Conservation (phyloP, 30 jellyfish, hydroid and myxozoan genomes). For the Chironex yamaguchii region DNA sequence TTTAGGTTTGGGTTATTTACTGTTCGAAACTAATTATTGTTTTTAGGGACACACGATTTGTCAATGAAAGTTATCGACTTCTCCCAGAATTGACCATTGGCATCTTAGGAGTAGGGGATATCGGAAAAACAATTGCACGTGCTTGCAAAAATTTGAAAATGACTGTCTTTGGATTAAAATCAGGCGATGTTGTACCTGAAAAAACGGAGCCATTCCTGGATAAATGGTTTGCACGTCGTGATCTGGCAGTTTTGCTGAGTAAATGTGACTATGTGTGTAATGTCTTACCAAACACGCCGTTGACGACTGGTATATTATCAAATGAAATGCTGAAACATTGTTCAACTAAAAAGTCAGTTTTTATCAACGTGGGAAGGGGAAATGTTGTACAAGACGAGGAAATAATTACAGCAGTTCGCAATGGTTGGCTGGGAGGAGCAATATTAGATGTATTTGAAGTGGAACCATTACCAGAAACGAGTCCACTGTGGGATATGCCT, state of each 20-base stretch:
- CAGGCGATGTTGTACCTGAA: slow-evolving; percentile 11
- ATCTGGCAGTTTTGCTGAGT: slow-evolving; percentile 58
- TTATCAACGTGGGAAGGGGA: slow-evolving; percentile 88
- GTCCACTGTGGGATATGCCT: slow-evolving; percentile 68
- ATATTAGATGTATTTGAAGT: slow-evolving; percentile 82
- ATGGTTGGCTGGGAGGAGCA: slow-evolving; percentile 79
- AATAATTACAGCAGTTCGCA: slow-evolving; percentile 66
- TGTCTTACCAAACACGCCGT: slow-evolving; percentile 80
- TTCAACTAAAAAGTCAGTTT: slow-evolving; percentile 72
- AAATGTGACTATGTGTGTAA: slow-evolving; percentile 81
- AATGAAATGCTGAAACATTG: slow-evolving; percentile 75
- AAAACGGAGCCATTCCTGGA: slow-evolving; percentile 37
- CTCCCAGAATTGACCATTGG: slow-evolving; percentile 63
- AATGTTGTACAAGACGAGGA: slow-evolving; percentile 70
- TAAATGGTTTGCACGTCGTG: slow-evolving; percentile 24
- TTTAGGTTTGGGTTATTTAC: too few species aligned
- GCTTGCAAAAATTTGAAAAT: slow-evolving; percentile 75
- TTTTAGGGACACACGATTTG: too few species aligned
- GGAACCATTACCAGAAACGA: slow-evolving; percentile 82
- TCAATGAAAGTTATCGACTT: too few species aligned
- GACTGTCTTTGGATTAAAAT: slow-evolving; percentile 87
- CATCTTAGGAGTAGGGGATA: slow-evolving; percentile 86
- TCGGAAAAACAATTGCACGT: slow-evolving; percentile 77
- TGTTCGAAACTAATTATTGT: too few species aligned
- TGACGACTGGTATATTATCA: slow-evolving; percentile 58